These are phyloP conservation scores for Phania funesta DNA, from an alignment of 2,888 invertebrate species.

Conservation along the genomic window DNA sequence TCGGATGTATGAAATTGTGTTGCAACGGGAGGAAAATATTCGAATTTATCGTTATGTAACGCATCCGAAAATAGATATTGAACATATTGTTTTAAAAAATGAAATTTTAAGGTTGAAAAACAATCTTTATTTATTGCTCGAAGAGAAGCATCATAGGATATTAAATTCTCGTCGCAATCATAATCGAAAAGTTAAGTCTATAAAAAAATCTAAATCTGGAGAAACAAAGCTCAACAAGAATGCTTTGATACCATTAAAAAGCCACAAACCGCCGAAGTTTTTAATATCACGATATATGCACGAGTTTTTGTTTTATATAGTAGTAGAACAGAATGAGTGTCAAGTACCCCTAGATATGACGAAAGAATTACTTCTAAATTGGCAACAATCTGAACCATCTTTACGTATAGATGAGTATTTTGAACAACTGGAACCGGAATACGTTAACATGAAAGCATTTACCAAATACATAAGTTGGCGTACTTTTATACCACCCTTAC, in stretches of 20 bases:
- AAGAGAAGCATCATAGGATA: conserved; percentile 71
- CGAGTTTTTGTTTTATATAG: conserved; percentile 86
- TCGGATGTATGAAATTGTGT: conserved; percentile 73
- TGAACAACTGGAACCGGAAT: conserved; percentile 81
- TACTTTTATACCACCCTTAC: conserved; percentile 87
- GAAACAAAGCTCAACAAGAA: conserved; percentile 53
- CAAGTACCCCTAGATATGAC: conserved; percentile 70
- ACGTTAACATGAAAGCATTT: conserved; percentile 71
- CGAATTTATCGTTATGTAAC: conserved; percentile 75
- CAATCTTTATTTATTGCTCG: conserved; percentile 70
- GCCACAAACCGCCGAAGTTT: conserved; percentile 82
- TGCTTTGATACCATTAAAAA: conserved; percentile 37
- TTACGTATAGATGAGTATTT: conserved; percentile 75
- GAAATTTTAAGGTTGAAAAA: conserved; percentile 76
- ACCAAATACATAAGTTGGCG: conserved; percentile 84
- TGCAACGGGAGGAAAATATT: conserved; percentile 71
- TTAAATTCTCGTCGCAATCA: background rate
- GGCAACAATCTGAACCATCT: conserved; percentile 76
- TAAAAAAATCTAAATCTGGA: conserved; percentile 45
- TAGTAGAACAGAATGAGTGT: conserved; percentile 82
- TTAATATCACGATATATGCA: conserved; percentile 85
- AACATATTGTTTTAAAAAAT: conserved; percentile 71
- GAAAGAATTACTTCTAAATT: conserved; percentile 71
- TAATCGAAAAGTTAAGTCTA: conserved; percentile 28
- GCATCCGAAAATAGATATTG: conserved; percentile 74